Conservation (phyloP, 2,113 vertebrate species). For the Meles meles region DNA sequence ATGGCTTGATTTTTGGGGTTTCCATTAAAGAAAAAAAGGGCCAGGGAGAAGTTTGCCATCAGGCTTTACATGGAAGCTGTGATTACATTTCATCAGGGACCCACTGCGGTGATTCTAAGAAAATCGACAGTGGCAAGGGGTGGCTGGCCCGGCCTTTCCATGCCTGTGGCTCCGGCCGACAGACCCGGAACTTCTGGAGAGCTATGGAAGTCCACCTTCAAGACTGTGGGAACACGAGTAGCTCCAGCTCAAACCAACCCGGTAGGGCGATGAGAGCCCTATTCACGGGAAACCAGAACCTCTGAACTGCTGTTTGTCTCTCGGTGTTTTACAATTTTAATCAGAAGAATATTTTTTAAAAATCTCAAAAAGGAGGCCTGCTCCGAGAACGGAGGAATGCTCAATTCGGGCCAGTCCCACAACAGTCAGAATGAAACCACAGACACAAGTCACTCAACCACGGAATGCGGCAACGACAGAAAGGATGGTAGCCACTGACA, state of each 20-base stretch:
- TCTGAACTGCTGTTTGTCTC: neutral
- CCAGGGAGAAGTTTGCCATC: neutral
- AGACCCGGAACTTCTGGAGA: fast-evolving
- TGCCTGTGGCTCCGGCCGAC: fast-evolving
- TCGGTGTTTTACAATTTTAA: neutral
- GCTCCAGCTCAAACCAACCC: neutral
- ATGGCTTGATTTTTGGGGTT: neutral
- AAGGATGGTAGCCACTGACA: neutral
- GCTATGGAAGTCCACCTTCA: neutral
- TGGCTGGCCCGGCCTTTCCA: too few relatives aligned
- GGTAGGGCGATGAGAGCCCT: too few relatives aligned
- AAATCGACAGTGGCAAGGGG: neutral
- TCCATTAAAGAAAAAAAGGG: neutral
- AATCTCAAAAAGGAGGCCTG: neutral
- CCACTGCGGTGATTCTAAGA: neutral
- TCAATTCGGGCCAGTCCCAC: neutral
- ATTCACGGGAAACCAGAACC: neutral
- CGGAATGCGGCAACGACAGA: fast-evolving
- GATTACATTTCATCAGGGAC: fast-evolving
- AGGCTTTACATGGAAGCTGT: too few relatives aligned
- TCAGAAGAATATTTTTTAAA: neutral
- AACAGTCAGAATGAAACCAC: neutral
- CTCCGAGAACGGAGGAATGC: neutral
- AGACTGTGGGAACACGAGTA: fast-evolving
- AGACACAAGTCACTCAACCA: neutral